Conservation (phyloP, 2,797 vertebrate species). For the Leuciscus waleckii region DNA sequence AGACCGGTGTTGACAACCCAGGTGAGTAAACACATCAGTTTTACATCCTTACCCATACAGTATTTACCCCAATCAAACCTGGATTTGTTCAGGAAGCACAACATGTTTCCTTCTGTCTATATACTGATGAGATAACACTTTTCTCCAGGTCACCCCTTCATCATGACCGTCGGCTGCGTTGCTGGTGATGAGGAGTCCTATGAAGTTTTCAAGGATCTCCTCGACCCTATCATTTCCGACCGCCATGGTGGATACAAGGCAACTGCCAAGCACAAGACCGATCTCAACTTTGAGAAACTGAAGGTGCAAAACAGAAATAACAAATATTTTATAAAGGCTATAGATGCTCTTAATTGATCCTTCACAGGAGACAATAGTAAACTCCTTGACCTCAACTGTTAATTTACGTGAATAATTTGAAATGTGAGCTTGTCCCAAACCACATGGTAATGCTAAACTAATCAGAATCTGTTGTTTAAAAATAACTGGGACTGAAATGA, state of each 20-base stretch:
- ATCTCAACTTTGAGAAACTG: conserved; percentile 94
- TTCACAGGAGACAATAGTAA: background rate
- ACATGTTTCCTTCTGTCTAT: background rate
- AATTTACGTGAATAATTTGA: background rate
- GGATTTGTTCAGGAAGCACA: background rate
- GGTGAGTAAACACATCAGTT: conserved; percentile 72
- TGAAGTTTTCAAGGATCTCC: conserved; percentile 87
- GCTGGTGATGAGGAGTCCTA: conserved; percentile 93
- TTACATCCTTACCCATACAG: background rate
- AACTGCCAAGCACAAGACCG: conserved; percentile 93
- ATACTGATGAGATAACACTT: background rate
- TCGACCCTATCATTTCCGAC: conserved; percentile 91
- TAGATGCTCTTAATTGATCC: background rate
- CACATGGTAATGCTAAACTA: background rate
- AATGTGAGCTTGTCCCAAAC: background rate
- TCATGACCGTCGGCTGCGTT: conserved; percentile 96
- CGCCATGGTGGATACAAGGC: conserved; percentile 91
- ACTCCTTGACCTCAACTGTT: background rate
- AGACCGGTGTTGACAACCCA: conserved; percentile 93
- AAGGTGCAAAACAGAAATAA: conserved; percentile 72
- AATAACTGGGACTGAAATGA: background rate
- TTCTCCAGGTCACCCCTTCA: conserved; percentile 88
- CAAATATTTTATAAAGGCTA: background rate
- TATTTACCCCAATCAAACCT: background rate
- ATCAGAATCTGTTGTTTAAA: background rate